Percentiles rank a stretch among this genome's conserved stretches.
phyloP scores from a whole-genome alignment of 2,113 vertebrate genomes.

The Crotalus viridis region DNA sequence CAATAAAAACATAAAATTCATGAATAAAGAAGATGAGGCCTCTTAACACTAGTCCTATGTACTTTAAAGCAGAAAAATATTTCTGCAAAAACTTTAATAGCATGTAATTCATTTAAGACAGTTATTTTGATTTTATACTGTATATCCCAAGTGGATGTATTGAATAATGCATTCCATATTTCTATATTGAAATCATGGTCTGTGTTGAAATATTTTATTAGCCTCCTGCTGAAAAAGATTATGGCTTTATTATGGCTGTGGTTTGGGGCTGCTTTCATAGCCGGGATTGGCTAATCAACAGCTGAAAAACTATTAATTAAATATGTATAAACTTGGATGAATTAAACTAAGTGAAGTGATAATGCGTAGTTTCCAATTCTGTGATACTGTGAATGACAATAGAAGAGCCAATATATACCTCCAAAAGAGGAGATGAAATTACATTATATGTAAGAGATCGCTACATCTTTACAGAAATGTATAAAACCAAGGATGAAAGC shows the following conservation, averaged over 20 bases:
- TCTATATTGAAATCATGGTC: neutral
- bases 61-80: neutral
- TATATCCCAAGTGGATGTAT: neutral
- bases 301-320: neutral
- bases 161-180: neutral
- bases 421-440: neutral
- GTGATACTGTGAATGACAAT: neutral
- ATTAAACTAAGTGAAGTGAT: neutral
- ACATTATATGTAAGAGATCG: neutral
- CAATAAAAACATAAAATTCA: neutral
- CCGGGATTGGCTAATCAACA: neutral
- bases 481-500: neutral
- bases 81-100: neutral
- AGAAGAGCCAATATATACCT: neutral
- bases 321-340: neutral
- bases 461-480: neutral
- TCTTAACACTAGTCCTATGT: neutral
- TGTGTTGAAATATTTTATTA: neutral
- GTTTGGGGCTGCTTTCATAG: neutral
- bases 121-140: neutral
- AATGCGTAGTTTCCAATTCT: neutral
- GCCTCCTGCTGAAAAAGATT: neutral
- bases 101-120: neutral
- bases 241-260: neutral
- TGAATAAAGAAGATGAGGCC: neutral